Evolutionary conservation across 2,888 invertebrate species (phyloP).

Genomic region (Aplocera efformata): DNA sequence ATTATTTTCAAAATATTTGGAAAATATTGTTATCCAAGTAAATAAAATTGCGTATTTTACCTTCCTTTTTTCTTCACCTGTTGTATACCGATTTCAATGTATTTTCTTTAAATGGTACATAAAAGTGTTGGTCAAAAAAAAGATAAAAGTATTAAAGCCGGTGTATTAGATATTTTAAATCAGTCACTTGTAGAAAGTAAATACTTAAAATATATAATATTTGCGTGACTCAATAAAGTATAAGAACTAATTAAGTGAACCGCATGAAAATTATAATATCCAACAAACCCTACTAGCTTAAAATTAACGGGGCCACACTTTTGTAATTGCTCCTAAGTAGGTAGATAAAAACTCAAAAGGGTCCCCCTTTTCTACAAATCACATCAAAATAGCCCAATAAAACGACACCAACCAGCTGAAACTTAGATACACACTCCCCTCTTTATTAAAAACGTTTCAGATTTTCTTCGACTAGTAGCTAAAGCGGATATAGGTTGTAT

Average conservation of each 20-base stretch:
- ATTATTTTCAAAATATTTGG: too few relatives aligned
- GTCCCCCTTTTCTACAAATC: constrained; percentile 49
- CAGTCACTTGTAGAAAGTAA: too few relatives aligned
- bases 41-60: too few relatives aligned
- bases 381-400: constrained; percentile 58
- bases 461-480: constrained; percentile 64
- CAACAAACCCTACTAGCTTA: constrained; percentile 17
- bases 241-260: background rate
- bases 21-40: too few relatives aligned
- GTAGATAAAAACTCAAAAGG: constrained; percentile 30
- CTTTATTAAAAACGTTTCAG: constrained; percentile 61
- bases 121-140: too few relatives aligned
- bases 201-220: too few relatives aligned
- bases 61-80: too few relatives aligned
- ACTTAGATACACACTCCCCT: constrained; percentile 50
- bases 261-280: constrained; percentile 4
- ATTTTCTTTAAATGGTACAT: too few relatives aligned
- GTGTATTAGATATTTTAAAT: too few relatives aligned
- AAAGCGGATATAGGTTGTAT: constrained; percentile 50
- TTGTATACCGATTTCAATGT: too few relatives aligned
- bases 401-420: constrained; percentile 46
- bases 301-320: constrained; percentile 27
- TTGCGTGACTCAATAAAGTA: too few relatives aligned
- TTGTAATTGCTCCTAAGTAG: constrained; percentile 31
- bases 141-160: too few relatives aligned